These are phyloP conservation scores for Listronotus oregonensis DNA, from an alignment of 1,140 invertebrate genomes.

Conservation along the genomic window DNA sequence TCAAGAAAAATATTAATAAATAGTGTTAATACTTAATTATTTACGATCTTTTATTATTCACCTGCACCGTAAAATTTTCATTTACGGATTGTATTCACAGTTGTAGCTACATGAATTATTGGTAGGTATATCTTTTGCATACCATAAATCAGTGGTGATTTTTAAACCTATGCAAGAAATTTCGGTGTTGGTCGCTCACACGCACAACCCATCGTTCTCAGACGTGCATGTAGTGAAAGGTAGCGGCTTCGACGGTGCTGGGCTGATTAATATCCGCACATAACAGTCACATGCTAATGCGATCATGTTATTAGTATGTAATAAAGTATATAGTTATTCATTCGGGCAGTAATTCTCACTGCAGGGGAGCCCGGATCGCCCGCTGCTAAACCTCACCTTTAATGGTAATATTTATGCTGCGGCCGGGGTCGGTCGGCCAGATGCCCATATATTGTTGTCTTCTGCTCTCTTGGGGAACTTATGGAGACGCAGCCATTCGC, in stretches of 20 bases:
- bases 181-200: slow-evolving; percentile 28
- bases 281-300: slow-evolving; percentile 54
- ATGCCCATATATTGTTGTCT: slow-evolving; percentile 36
- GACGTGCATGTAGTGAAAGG: slow-evolving; percentile 43
- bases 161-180: slow-evolving; percentile 20
- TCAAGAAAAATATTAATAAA: no score
- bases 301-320: slow-evolving; percentile 57
- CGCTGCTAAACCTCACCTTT: slow-evolving; percentile 57
- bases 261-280: slow-evolving; percentile 44
- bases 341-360: slow-evolving; percentile 57
- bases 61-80: slow-evolving; percentile 18
- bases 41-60: background rate
- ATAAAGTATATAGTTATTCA: slow-evolving; percentile 59
- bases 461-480: slow-evolving; percentile 28
- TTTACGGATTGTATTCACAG: slow-evolving; percentile 22
- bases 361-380: slow-evolving; percentile 48
- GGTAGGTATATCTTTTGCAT: slow-evolving; percentile 6
- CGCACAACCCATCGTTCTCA: slow-evolving; percentile 4
- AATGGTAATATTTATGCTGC: slow-evolving; percentile 56
- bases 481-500: slow-evolving; percentile 33
- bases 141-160: slow-evolving; percentile 23
- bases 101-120: slow-evolving; percentile 25
- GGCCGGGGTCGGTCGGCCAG: slow-evolving; percentile 36
- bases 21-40: no score
- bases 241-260: slow-evolving; percentile 41